Conservation (phyloP, 2,888 invertebrate genomes). For the Pandemis corylana region DNA sequence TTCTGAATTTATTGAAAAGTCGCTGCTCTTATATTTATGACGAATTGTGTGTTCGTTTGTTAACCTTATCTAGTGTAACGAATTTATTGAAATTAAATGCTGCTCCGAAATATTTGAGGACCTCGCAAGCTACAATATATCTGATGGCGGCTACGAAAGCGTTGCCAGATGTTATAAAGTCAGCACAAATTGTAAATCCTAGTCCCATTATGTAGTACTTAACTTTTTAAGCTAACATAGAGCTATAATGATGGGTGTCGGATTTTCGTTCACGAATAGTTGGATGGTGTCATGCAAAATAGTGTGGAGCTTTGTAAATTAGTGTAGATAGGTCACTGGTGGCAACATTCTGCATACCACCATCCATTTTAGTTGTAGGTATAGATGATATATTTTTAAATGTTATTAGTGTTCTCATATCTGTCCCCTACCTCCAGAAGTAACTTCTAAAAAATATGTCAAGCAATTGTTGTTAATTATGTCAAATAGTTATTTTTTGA, state of each 20-base stretch:
- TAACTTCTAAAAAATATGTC: neutral
- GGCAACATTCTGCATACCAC: neutral
- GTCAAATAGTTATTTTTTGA: no score
- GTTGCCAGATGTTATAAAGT: no score
- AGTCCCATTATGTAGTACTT: conserved; percentile 23
- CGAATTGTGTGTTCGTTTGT: no score
- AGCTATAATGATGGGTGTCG: neutral
- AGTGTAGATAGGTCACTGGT: neutral
- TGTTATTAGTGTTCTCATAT: neutral
- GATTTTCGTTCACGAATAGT: neutral
- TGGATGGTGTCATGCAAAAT: neutral
- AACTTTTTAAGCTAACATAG: neutral
- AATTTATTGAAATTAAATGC: no score
- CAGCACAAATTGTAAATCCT: conserved; percentile 36
- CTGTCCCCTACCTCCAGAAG: no score
- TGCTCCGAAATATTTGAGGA: no score
- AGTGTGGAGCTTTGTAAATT: neutral
- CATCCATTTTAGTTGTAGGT: neutral
- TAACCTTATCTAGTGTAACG: no score
- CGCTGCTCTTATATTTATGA: no score
- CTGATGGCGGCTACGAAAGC: no score
- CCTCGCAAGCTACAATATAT: no score
- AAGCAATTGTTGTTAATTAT: neutral
- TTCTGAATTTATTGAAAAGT: no score
- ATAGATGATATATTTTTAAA: conserved; percentile 9